Evolutionary conservation across 1,140 invertebrate species (phyloP).

Genomic region (Pteromalus puparum): DNA sequence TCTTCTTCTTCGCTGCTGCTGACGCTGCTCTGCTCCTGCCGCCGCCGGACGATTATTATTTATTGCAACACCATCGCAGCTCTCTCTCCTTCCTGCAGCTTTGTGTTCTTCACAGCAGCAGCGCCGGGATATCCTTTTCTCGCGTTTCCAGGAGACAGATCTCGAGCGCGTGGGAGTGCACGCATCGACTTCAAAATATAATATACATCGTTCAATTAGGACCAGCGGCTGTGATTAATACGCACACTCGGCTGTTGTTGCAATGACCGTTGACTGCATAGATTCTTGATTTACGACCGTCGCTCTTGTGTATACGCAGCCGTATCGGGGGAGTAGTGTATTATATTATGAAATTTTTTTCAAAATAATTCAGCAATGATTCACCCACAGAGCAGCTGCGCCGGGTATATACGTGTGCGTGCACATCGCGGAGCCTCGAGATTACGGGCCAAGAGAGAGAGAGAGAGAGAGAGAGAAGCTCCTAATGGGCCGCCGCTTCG

Average conservation of each 20-base stretch:
- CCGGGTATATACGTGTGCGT: too few species aligned
- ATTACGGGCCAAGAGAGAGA: not conserved
- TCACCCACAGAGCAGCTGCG: not conserved
- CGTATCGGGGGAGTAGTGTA: too few species aligned
- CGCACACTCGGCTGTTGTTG: too few species aligned
- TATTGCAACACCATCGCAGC: slow-evolving; percentile 46
- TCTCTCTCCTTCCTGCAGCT: slow-evolving; percentile 17
- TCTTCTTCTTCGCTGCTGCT: too few species aligned
- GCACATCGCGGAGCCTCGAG: not conserved
- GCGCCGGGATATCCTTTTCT: slow-evolving; percentile 9
- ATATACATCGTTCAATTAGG: too few species aligned
- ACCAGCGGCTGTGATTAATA: too few species aligned
- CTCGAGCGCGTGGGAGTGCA: not conserved
- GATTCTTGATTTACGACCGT: too few species aligned
- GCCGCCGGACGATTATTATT: slow-evolving; percentile 43
- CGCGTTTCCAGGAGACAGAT: slow-evolving; percentile 18
- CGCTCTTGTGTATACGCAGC: too few species aligned
- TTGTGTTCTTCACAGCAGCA: not conserved
- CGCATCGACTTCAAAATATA: too few species aligned
- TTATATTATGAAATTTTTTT: too few species aligned
- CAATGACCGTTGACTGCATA: too few species aligned
- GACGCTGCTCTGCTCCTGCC: too few species aligned
- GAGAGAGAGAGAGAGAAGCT: slow-evolving; percentile 1
- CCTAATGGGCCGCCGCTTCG: slow-evolving; percentile 8
- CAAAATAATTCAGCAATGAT: not conserved